Base-by-base conservation (phyloP, 2,797 vertebrate species). In the Coranthus polyacanthus region DNA sequence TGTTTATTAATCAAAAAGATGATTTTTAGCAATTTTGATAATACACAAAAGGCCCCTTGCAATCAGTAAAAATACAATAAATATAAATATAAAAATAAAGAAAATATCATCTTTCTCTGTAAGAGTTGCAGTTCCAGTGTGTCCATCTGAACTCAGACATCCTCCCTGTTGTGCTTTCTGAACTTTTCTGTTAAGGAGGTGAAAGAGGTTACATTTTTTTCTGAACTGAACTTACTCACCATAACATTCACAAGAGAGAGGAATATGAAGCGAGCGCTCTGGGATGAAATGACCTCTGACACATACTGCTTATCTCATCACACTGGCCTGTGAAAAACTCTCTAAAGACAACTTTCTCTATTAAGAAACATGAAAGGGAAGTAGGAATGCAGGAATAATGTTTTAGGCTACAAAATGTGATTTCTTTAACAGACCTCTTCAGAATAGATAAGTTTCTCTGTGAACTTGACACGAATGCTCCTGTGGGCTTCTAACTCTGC, bases 201-300 rank as follows among this genome's bases (percentile, higher is more conserved):
- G 39, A 62, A 13, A 7, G 24, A 20, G 54, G 68, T 82, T 68
- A 61, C 47, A 56, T 66, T 39, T 18, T 49, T 53, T 11, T 26
- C 42, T 55, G 36, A 37, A 15, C 57, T 65, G 21, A 70, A 43
- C 62, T 54, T 15, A 13, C 66, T 64, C 47, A 29, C 37, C 43
- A 64, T 26, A 46, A 38, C 58, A 61, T 64, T 64, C 43, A 29
- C 32, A 20, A 46, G 67, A 75, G 51, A 69, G 15, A 53, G 16
- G 59, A 56, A 12, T 38, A 32, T 78, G 32, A 52, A 63, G 22
- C 36, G 0, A 50, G 32, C 3, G 7, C 42, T 79, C 49, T 32
- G 59, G 58, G 72, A 83, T 63, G 51, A 61, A 24, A 22, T 63
- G 70, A 82, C 76, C 82, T 81, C 57, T 85, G 72, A 71, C 79